Base-by-base conservation (phyloP, 1,140 invertebrate species). In the Odontomachus brunneus region DNA sequence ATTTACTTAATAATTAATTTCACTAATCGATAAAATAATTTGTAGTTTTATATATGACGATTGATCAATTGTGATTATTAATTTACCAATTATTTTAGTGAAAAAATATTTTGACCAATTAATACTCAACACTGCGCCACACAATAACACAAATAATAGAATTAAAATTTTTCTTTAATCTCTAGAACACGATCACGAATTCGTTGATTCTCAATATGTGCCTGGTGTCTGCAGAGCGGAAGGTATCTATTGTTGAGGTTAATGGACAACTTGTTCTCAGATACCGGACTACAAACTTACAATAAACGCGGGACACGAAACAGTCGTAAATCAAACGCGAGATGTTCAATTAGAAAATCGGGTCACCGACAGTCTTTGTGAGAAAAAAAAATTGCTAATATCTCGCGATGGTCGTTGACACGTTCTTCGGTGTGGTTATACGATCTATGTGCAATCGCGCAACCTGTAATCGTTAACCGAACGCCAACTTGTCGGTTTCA, bases 211-310 rank as follows among this genome's bases (percentile, higher is more conserved):
- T n/a, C 53, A 73, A 74, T 38, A 11, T 9, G 9, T 1, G 26
- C 22, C 33, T 24, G 17, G 44, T 48, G 3, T 22, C 19, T 57
- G 51, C 19, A 65, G 9, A 44, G 59, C 51, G 49, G 22, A 69
- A 78, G 67, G 59, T 24, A 15, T 66, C n/a, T n/a, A n/a, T n/a
- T n/a, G 5, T 33, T 49, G 19, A 24, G 44, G 26, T 44, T 69
- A 80, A 69, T 78, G 49, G 24, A 49, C 48, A 33, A 29, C 17
- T 57, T 44, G 24, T 59, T 11, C 4, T 62, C 48, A 14, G 17
- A 26, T 19, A 22, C 0, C 14, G 55, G 44, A 63, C 49, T 53
- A 44, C 33, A 69, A 48, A n/a, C 0, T 24, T 15, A 22, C 17
- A 69, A 57, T 57, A 48, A 44, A 2, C 59, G 44, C 24, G 3